A percentile compares a stretch with the other conserved stretches of the same genome.
Evolutionary conservation across 2,888 invertebrate species (phyloP).

Genomic region (Trissolcus japonicus): DNA sequence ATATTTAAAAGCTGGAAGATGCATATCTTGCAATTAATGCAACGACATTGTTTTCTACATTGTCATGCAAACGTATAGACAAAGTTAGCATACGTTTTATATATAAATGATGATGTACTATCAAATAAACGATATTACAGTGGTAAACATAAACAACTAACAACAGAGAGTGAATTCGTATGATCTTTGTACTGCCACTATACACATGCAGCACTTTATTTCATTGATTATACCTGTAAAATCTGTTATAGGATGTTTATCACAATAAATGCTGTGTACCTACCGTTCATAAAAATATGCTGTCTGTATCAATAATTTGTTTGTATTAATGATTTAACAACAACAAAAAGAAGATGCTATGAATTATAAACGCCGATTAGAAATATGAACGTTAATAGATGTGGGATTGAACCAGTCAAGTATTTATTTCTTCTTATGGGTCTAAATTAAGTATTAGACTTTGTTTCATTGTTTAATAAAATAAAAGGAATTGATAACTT

Average conservation of each 20-base stretch:
- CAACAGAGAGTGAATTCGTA: too few species aligned
- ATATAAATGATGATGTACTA: too few species aligned
- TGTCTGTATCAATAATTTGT: too few species aligned
- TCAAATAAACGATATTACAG: too few species aligned
- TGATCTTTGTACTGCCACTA: constrained; percentile 1
- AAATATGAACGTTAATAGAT: constrained; percentile 29
- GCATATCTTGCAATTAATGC: constrained; percentile 57
- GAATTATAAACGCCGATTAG: background rate
- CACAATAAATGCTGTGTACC: constrained; percentile 67
- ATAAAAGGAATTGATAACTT: background rate
- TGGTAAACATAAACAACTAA: too few species aligned
- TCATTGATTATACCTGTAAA: constrained; percentile 63
- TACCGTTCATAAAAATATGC: constrained; percentile 53
- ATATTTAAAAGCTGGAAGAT: constrained; percentile 38
- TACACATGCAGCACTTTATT: constrained; percentile 73
- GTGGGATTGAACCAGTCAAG: constrained; percentile 38
- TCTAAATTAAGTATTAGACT: too few species aligned
- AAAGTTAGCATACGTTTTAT: too few species aligned
- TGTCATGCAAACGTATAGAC: too few species aligned
- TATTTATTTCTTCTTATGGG: background rate
- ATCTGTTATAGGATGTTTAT: constrained; percentile 71
- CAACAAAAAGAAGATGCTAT: background rate
- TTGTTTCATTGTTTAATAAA: too few species aligned
- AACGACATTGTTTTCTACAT: constrained; percentile 23
- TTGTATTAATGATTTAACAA: background rate